Evolutionary conservation across 2,888 invertebrate genomes (phyloP), one percentile per base, ranked within the genome.

Genomic region (Fragum sueziense): DNA sequence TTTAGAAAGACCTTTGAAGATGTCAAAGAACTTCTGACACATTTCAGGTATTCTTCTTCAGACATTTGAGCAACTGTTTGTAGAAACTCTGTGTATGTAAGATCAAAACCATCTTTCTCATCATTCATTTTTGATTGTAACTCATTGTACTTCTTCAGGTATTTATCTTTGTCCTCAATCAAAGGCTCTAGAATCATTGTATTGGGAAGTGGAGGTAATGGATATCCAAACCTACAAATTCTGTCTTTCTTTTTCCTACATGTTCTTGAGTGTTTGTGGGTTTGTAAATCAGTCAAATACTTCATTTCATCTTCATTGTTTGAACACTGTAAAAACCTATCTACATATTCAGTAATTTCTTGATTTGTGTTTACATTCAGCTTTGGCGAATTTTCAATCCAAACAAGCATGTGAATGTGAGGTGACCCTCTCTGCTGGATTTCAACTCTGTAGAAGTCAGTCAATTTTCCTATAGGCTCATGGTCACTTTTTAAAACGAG

Each of bases 1-100:
- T 73, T 75, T 4, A 83, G 37, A 59, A 83, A 83, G 20, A 83
- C 71, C 29, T 83, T 83, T n/a, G 78, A 67, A 20, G 76, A 29
- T 31, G 59, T 80, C 17, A 80, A 47, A 33, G 72, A 79, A 76
- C 70, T 68, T 74, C 76, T 76, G 7, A 79, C 74, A 41, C 76
- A 76, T n/a, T 9, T n/a, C n/a, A n/a, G n/a, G n/a, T n/a, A n/a
- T n/a, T n/a, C n/a, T n/a, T n/a, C n/a, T n/a, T n/a, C n/a, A n/a
- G n/a, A n/a, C n/a, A n/a, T n/a, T n/a, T n/a, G n/a, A n/a, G n/a
- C n/a, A n/a, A n/a, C n/a, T n/a, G n/a, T n/a, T n/a, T n/a, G n/a
- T n/a, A n/a, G n/a, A n/a, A n/a, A n/a, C n/a, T n/a, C n/a, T n/a
- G n/a, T n/a, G n/a, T n/a, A n/a, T n/a, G n/a, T n/a, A n/a, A n/a